Base-by-base conservation (phyloP, 2,113 vertebrate species). In the Ammospiza caudacuta region DNA sequence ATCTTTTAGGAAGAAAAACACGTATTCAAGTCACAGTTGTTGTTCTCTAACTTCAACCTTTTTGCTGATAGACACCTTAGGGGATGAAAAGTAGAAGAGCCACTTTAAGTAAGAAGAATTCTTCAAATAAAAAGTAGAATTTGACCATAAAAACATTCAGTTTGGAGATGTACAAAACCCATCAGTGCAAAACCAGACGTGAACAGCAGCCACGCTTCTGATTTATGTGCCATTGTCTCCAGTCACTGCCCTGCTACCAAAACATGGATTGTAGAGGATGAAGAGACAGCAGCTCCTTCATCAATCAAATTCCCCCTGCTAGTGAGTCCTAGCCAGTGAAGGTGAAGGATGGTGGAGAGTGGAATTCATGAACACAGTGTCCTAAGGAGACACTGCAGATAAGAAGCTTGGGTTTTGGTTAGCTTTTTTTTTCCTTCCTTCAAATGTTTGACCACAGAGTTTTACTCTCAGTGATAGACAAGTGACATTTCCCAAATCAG, bases 111-210 rank as follows among this genome's bases (percentile, higher is more conserved):
- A 72, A 63, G 39, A 68, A 24, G 4, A 46, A 47, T 23, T 94
- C 52, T 76, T 61, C 49, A 72, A 57, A 73, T 10, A 28, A 51
- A 51, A 51, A 15, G 49, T 27, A 51, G 49, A 51, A 51, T 27
- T 54, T 0, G 2, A 16, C 25, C 22, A 22, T 37, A 63, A 39
- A 55, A 78, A 22, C 23, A 16, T 9, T 59, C 5, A 5, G 5
- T 69, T 6, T 49, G n/a, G n/a, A 88, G 62, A 64, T 0, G 2
- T 6, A 39, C 9, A 25, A 64, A 84, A 29, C 9, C 27, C 18
- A 21, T 0, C 6, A 28, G 9, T 12, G 4, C 59, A 59, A 67
- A 87, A 54, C 1, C 27, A 49, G 46, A 37, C 1, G 44, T 52
- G 35, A 92, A 52, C 0, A 61, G 35, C n/a, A 64, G 54, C 9